A percentile compares a stretch with the other conserved stretches of the same genome.
These are phyloP conservation scores for Perognathus longimembris DNA, from an alignment of 2,113 vertebrate species.

Conservation along the genomic window DNA sequence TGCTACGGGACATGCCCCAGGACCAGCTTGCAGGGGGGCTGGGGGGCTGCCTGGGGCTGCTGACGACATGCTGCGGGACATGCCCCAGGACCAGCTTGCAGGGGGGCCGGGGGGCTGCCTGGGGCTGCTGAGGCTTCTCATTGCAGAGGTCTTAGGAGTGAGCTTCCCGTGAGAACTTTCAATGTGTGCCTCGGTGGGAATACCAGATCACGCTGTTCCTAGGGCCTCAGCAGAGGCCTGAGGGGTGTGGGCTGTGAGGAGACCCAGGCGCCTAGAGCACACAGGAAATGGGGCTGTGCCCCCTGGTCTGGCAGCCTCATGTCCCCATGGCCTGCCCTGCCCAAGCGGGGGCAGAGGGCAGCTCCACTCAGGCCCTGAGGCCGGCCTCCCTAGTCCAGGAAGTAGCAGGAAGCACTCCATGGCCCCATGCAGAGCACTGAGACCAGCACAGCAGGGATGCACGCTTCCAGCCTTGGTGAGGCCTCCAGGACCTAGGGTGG, in stretches of 20 bases:
- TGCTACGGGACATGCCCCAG: slow-evolving; percentile 92
- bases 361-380: neutral
- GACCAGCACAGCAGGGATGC: neutral
- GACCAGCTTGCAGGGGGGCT: slow-evolving; percentile 90
- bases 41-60: neutral
- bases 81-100: too few species aligned
- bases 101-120: neutral
- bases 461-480: neutral
- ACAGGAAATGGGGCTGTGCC: too few species aligned
- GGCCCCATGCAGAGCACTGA: neutral
- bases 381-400: neutral
- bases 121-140: too few species aligned
- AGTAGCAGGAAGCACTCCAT: neutral
- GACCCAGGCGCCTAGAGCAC: neutral
- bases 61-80: too few species aligned
- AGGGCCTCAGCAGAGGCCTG: neutral
- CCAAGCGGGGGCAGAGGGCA: neutral
- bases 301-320: neutral
- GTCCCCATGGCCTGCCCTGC: neutral
- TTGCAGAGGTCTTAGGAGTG: neutral
- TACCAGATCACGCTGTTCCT: neutral
- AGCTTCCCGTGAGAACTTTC: neutral
- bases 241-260: neutral
- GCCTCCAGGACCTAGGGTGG: neutral
- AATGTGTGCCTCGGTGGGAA: neutral